Evolutionary conservation across 2,888 invertebrate genomes (phyloP), one percentile per base, ranked within the genome.

Genomic region (Muscina levida): DNA sequence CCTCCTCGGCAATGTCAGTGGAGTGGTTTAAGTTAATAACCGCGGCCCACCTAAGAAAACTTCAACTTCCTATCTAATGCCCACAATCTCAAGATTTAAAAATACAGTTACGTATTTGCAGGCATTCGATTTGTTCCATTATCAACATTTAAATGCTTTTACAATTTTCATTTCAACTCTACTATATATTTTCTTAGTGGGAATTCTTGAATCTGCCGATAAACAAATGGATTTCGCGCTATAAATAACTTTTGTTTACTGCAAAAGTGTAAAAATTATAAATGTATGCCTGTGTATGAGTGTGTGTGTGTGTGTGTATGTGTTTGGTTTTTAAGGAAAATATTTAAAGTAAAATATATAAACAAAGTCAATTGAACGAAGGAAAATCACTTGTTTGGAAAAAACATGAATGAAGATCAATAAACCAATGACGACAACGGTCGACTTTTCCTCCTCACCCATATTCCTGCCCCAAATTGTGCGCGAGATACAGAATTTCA

Each of bases 221-320:
- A 46, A 46, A 24, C 42, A 22, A 10, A 13, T 65, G 5, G 22
- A 46, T 24, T 42, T 62, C 37, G 13, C 13, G 51, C 53, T 68
- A 68, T 56, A 53, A 68, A 68, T 68, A 68, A 53, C 15, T 53
- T 68, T 37, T 53, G 68, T 53, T 68, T 57, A 24, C 26, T 42
- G 70, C 56, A 39, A 44, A 67, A 19, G 37, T 59, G 31, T 19
- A 17, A 39, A 59, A 62, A 39, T 31, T 31, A 31, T 8, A 31
- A 31, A 31, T 31, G 8, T 31, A 5, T 31, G 31, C 8, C 4
- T 31, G 3, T 31, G 31, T 31, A 8, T 31, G 31, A 3, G 31
- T 8, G 3, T 31, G 31, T 31, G 31, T 31, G 3, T 31, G 31
- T 31, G 31, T 31, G 31, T 8, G 31, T 8, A 31, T 8, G 31